These are phyloP conservation scores for Drosophila histrio DNA, from an alignment of 2,888 invertebrate genomes.

Conservation along the genomic window DNA sequence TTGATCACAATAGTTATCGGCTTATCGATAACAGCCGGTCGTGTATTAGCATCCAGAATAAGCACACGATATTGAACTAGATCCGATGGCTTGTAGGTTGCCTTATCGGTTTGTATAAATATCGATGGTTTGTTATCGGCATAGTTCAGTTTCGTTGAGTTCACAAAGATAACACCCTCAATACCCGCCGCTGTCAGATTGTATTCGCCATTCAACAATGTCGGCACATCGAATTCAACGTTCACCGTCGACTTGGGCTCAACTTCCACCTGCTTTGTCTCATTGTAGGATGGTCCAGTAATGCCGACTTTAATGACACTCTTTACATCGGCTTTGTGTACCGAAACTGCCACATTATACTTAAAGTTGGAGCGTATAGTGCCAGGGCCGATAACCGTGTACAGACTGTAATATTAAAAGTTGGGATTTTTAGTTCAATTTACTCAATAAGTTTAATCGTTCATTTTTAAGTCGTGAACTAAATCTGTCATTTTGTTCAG, in stretches of 20 bases:
- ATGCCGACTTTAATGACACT: constrained; percentile 88
- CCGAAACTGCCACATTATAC: constrained; percentile 91
- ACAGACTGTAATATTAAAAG: constrained; percentile 79
- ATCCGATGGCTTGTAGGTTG: constrained; percentile 94
- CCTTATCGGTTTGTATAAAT: constrained; percentile 96
- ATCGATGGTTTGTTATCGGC: constrained; percentile 89
- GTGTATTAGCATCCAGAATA: constrained; percentile 89
- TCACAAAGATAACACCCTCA: constrained; percentile 89
- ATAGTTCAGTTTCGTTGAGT: constrained; percentile 89
- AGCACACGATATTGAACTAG: constrained; percentile 90
- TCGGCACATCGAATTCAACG: constrained; percentile 88
- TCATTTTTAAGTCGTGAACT: too few relatives aligned
- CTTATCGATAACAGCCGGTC: constrained; percentile 85
- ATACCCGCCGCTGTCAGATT: constrained; percentile 85
- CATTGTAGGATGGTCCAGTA: constrained; percentile 89
- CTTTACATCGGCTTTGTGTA: constrained; percentile 82
- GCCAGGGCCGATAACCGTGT: constrained; percentile 92
- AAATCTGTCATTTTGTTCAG: too few relatives aligned
- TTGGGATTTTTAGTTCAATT: too few relatives aligned
- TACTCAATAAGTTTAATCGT: too few relatives aligned
- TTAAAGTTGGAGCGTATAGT: constrained; percentile 92
- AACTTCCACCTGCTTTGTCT: constrained; percentile 89
- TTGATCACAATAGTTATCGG: constrained; percentile 78
- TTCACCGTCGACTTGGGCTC: constrained; percentile 89
- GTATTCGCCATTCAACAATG: constrained; percentile 71